Percentiles rank a stretch among this genome's conserved stretches.
Conservation (phyloP, 2,113 vertebrate genomes). For the Mormyrus iriodes region DNA sequence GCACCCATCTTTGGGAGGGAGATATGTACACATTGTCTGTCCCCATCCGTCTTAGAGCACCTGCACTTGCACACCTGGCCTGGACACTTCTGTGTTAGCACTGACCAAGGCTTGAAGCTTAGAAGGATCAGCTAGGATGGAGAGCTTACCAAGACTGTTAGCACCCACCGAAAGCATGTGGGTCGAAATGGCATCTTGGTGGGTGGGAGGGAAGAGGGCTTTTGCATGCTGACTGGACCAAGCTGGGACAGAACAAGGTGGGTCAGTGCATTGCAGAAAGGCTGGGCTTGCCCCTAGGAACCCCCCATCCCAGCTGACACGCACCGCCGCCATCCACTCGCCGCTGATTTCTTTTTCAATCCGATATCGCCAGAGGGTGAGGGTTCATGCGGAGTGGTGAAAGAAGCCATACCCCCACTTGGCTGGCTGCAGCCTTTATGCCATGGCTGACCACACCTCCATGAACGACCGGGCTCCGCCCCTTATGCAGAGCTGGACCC, state of each 20-base stretch:
- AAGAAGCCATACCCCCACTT: constrained; percentile 45
- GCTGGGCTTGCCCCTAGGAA: constrained; percentile 52
- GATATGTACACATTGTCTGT: constrained; percentile 1
- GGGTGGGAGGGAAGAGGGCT: constrained; percentile 14
- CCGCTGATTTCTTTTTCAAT: constrained; percentile 49
- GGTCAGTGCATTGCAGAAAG: constrained; percentile 65
- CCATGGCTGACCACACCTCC: constrained; percentile 43
- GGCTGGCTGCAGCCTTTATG: constrained; percentile 54
- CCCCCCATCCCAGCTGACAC: constrained; percentile 30
- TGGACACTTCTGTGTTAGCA: neutral
- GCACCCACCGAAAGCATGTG: constrained; percentile 44
- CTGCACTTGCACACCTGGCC: neutral
- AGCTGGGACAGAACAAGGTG: constrained; percentile 38
- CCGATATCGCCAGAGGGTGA: constrained; percentile 45
- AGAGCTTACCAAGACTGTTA: neutral
- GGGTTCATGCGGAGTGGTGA: constrained; percentile 49
- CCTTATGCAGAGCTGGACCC: constrained; percentile 59
- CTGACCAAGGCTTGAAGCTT: neutral
- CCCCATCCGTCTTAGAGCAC: neutral
- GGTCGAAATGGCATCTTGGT: constrained; percentile 48
- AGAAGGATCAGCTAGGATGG: neutral
- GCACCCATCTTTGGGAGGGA: neutral
- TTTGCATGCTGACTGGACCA: constrained; percentile 60
- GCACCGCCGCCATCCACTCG: constrained; percentile 45
- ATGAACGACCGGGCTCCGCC: constrained; percentile 56